Evolutionary conservation across 1,140 invertebrate species (phyloP), one percentile per base, ranked within the genome.

Genomic region (Drosophila auraria): DNA sequence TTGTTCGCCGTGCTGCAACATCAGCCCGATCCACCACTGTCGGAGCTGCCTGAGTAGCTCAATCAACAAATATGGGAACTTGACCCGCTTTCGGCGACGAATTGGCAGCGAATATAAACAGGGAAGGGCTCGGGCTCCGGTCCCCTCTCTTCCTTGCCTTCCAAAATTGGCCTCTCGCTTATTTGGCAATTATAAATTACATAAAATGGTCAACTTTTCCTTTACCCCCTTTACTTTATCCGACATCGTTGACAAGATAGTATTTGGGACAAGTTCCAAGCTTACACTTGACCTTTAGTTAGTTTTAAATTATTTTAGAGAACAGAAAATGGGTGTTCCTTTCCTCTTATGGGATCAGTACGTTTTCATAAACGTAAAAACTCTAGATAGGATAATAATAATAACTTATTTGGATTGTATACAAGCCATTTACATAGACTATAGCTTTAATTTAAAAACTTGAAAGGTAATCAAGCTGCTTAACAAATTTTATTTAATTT

Each of bases 1-100:
- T 83, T 83, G 65, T 73, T 66, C 49, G 57, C 57, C 76, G 38
- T 84, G 82, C 84, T 81, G 86, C 84, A 87, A 87, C 82, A 74
- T 73, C 71, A 73, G 57, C 45, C 7, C 33, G 33, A 36, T 36
- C 14, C 33, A 14, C 23, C 27, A 50, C 33, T 2, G 51, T 25
- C 11, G 20, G 17, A 47, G 7, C 33, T 58, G 47, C 44, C 27
- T 27, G 27, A n/a, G 11, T 23, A 56, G 50, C 45, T 51, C 54
- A 51, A 64, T 64, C 69, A 66, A 53, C 66, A 64, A 79, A 87
- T 82, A 50, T 56, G 63, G 57, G 74, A 89, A 89, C 84, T 89
- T 89, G 84, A 89, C 84, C 86, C 71, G 63, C 54, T 90, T 87
- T 76, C 36, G 51, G 45, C 20, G 3, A n/a, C 40, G 70, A 78